Evolutionary conservation across 2,797 vertebrate genomes (phyloP), one percentile per base, ranked within the genome.

Genomic region (Myotis daubentonii): DNA sequence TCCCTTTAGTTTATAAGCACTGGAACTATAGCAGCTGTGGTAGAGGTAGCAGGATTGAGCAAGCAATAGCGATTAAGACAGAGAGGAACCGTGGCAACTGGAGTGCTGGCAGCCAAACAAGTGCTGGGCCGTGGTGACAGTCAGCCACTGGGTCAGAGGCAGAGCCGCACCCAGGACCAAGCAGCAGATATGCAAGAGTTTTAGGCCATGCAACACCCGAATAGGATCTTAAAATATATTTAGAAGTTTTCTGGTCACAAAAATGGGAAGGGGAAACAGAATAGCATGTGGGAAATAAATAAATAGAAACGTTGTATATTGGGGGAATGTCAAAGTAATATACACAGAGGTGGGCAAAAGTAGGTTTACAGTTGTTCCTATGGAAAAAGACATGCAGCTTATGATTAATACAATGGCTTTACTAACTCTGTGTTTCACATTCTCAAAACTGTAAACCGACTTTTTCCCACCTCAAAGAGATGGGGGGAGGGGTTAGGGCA

Each of bases 51-150:
- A 71, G 55, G 68, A 71, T 53, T 70, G 57, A 66, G 44, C 2
- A 23, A n/a, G 2, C 20, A 36, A 4, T 23, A 33, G 2, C 55
- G 51, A 28, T 44, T 17, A 38, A 62, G 78, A n/a, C 1, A 1
- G 30, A 28, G 13, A 30, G n/a, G 49, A 68, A 66, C 22, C 10
- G 4, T 13, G n/a, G 53, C 10, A 11, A 66, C 10, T 8, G 12
- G 60, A 28, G 22, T 13, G 81, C 68, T n/a, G 28, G 68, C 57
- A 71, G 86, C 8, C 41, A 9, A 53, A 36, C 16, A 47, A 66
- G 17, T 8, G 2, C 6, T 33, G 15, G 51, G 65, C 55, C 2
- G 7, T 6, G 57, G n/a, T 33, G 41, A 38, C 49, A 15, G 0
- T 9, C 23, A 62, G 3, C 53, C 16, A 28, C 17, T 0, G 13